Base-by-base conservation (phyloP, 2,888 invertebrate genomes). In the Caenorhabditis sp. region DNA sequence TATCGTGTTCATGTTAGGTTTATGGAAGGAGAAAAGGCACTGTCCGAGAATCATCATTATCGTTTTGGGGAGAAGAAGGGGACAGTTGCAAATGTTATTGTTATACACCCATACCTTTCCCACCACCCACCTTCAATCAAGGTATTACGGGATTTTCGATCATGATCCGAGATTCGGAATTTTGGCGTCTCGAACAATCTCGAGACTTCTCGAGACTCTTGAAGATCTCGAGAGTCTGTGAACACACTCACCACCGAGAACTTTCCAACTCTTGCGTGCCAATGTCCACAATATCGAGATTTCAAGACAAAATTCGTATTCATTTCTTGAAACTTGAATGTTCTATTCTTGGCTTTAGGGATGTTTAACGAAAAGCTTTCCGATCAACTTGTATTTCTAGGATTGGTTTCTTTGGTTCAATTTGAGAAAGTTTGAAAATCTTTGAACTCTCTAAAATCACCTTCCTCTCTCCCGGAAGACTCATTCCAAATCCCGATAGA, bases 41-140 rank as follows among this genome's bases (percentile, higher is more conserved):
- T 49, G 51, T 61, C 63, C 73, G 73, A 73, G 63, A 73, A 73
- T 73, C 73, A 73, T 73, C 73, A 73, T 73, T 73, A 73, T 73
- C 63, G 58, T 47, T 72, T 47, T 47, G 19, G 47, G 31, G 31
- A 7, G 31, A 12, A 38, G 38, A 47, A 54, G 59, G 35, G 24
- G 59, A 72, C 47, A 47, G 58, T 47, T 44, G 70, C 59, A 72
- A 72, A 44, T 72, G 72, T 49, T 72, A 72, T 72, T 72, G 72
- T 72, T 49, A 61, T 47, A 47, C 19, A 12, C 38, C 38, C 6
- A 2, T 47, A 44, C 69, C 58, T 58, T 69, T 69, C 41, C 44
- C 56, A 41, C 69, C 69, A 54, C 69, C 69, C 69, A 56, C 38
- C 56, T 69, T 69, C 56, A 41, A 58, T 70, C 58, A 41, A 26